phyloP scores from a whole-genome alignment of 92 coral and sea anemone species.

The Umimayanthus kanabou region DNA sequence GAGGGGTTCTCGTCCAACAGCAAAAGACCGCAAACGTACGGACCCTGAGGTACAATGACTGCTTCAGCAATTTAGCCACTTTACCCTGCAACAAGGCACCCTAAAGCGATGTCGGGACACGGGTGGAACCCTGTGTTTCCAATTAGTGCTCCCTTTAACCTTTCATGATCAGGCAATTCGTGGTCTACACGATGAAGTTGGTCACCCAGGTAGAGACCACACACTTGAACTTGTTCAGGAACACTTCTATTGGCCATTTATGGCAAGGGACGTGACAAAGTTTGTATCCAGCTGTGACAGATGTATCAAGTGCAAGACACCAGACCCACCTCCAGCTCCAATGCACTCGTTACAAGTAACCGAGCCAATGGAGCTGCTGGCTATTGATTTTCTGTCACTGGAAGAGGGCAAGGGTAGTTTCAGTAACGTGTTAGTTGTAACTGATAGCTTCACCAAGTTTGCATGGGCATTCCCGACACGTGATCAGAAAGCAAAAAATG shows the following conservation, averaged over 20 bases:
- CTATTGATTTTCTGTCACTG: slow-evolving; percentile 44
- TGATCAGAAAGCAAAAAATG: slow-evolving; percentile 18
- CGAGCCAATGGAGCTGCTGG: slow-evolving; percentile 17
- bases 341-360: no score
- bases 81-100: background rate
- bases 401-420: slow-evolving; percentile 48
- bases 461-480: slow-evolving; percentile 41
- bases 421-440: slow-evolving; percentile 35
- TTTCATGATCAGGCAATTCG: slow-evolving; percentile 26
- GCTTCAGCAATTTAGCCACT: background rate
- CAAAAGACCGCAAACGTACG: background rate
- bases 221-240: slow-evolving; percentile 51
- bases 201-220: slow-evolving; percentile 41
- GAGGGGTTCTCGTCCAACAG: background rate
- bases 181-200: no score
- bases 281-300: no score
- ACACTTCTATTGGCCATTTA: slow-evolving; percentile 54
- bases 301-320: background rate
- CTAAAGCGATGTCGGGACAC: background rate
- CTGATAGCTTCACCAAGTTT: slow-evolving; percentile 42
- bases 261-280: slow-evolving; percentile 36
- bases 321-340: background rate
- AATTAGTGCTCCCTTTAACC: slow-evolving; percentile 43
- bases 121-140: slow-evolving; percentile 29
- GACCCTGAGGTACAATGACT: background rate